Conservation (phyloP, 2,888 invertebrate species). For the Drosophila affinis region DNA sequence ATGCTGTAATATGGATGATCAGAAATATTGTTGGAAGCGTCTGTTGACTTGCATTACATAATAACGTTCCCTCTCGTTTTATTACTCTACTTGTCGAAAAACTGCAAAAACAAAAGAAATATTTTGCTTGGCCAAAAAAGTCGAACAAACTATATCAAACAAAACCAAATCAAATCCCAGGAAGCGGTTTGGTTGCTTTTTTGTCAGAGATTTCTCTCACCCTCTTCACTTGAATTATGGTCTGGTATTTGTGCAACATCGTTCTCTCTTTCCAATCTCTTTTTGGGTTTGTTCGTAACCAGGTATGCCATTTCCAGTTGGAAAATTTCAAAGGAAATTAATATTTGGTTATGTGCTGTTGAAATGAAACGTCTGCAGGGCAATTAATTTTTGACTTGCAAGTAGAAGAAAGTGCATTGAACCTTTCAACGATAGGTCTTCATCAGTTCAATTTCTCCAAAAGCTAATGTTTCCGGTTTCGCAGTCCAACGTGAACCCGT, state of each 20-base stretch:
- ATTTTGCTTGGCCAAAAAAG: not conserved
- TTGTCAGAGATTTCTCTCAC: too few species aligned
- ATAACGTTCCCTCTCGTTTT: not conserved
- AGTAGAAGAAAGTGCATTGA: not conserved
- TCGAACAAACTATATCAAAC: too few species aligned
- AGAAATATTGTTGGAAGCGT: too few species aligned
- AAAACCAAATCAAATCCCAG: not conserved
- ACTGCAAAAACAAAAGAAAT: not conserved
- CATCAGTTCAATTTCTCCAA: too few species aligned
- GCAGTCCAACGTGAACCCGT: too few species aligned
- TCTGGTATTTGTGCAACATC: not conserved
- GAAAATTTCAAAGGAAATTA: not conserved
- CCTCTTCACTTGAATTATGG: too few species aligned
- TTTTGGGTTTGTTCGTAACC: not conserved
- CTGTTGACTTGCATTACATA: too few species aligned
- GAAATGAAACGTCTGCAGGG: not conserved
- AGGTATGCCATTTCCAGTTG: not conserved
- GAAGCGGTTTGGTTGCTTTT: too few species aligned
- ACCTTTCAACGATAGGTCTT: too few species aligned
- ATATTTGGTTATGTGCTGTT: not conserved
- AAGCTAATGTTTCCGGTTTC: too few species aligned
- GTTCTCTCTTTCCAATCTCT: not conserved
- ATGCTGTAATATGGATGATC: too few species aligned
- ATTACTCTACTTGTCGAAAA: not conserved
- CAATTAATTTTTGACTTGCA: constrained; percentile 1